These are phyloP conservation scores for Caretta caretta DNA, from an alignment of 2,113 vertebrate species.

Conservation along the genomic window DNA sequence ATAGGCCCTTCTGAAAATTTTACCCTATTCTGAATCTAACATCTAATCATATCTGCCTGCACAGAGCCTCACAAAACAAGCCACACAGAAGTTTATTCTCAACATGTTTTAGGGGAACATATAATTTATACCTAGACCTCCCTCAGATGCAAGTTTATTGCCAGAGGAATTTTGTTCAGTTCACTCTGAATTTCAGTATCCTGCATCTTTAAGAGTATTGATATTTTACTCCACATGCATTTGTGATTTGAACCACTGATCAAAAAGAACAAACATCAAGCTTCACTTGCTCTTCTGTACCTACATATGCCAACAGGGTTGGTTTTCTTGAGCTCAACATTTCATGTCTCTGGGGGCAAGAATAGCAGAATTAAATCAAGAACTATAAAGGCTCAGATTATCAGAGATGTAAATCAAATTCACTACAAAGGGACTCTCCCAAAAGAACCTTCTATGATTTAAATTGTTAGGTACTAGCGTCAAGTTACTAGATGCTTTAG, in stretches of 20 bases:
- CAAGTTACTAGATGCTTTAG: not conserved
- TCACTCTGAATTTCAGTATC: not conserved
- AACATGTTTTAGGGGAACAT: rapidly evolving
- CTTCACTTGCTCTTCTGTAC: not conserved
- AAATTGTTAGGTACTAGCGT: not conserved
- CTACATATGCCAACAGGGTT: not conserved
- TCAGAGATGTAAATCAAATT: not conserved
- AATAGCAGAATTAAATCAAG: not conserved
- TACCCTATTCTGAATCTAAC: not conserved
- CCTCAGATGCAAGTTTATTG: not conserved
- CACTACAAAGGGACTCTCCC: not conserved
- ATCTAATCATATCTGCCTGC: not conserved
- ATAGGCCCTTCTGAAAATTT: not conserved
- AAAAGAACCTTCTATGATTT: not conserved
- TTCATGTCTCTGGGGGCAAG: not conserved
- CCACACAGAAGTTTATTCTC: not conserved
- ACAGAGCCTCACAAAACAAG: not conserved
- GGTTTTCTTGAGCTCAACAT: not conserved
- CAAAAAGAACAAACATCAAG: not conserved
- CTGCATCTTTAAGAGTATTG: not conserved
- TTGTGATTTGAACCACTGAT: not conserved
- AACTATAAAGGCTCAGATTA: not conserved
- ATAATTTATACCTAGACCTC: not conserved
- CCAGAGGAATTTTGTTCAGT: not conserved
- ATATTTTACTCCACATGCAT: not conserved